Evolutionary conservation across 2,113 vertebrate species (phyloP).

Genomic region (Anas platyrhynchos): DNA sequence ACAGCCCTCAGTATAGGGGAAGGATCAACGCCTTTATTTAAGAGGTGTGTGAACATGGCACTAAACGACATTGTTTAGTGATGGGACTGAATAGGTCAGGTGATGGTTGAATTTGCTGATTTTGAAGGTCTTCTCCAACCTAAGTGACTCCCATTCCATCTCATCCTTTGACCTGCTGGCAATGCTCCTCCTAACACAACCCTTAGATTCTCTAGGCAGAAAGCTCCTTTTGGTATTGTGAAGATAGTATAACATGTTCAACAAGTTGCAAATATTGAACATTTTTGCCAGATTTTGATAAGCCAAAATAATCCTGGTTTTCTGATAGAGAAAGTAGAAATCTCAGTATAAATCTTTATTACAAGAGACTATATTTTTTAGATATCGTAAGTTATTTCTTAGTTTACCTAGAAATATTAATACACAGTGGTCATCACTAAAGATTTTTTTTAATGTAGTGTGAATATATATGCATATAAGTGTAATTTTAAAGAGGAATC

Average conservation of each 20-base stretch:
- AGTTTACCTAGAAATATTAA: background rate
- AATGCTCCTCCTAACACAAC: background rate
- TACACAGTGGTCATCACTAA: background rate
- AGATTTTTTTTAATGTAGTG: background rate
- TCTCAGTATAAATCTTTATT: background rate
- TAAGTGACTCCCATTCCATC: background rate
- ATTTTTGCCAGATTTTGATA: slow-evolving; percentile 7
- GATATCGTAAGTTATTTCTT: background rate
- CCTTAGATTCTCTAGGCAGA: background rate
- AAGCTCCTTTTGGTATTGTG: background rate
- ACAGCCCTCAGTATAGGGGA: background rate
- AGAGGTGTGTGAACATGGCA: background rate
- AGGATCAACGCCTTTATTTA: background rate
- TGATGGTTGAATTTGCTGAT: background rate
- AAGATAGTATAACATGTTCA: background rate
- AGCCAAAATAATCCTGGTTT: background rate
- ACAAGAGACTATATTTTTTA: background rate
- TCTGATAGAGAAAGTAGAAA: background rate
- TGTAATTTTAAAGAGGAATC: background rate
- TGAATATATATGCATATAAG: background rate
- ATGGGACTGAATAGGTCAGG: background rate
- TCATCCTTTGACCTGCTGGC: background rate
- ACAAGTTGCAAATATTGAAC: background rate
- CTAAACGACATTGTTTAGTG: background rate
- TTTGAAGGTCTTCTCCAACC: background rate